Conservation (phyloP, 1,140 invertebrate genomes). For the Armadillidium nasatum region DNA sequence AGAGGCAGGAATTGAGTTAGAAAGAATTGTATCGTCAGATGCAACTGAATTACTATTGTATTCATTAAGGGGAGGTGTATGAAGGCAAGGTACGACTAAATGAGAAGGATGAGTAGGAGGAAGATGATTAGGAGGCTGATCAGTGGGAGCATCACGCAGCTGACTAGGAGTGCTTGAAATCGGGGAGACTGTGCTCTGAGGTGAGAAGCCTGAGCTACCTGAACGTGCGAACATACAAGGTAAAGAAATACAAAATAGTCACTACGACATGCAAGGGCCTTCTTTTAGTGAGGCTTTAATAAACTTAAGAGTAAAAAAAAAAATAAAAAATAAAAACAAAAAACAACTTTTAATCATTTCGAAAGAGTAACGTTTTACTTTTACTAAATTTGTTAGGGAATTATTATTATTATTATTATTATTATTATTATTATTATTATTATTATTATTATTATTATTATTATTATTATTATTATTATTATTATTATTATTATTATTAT, state of each 20-base stretch:
- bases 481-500: neutral
- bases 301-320: too few relatives aligned
- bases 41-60: neutral
- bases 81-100: neutral
- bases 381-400: neutral
- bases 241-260: neutral
- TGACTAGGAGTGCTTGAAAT: constrained; percentile 3
- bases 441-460: neutral
- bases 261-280: constrained; percentile 4
- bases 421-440: neutral
- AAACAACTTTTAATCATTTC: too few relatives aligned
- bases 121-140: neutral
- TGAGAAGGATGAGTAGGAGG: neutral
- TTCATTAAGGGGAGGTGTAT: neutral
- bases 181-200: neutral
- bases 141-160: neutral
- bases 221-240: neutral
- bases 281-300: neutral
- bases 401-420: neutral
- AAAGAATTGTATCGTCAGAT: neutral
- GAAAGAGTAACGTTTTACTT: too few relatives aligned
- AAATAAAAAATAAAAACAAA: too few relatives aligned
- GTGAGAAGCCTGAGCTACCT: neutral
- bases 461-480: neutral
- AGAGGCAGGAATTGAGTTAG: neutral